Evolutionary conservation across 1,140 invertebrate species (phyloP), one percentile per base, ranked within the genome.

Genomic region (Drosophila nasuta): DNA sequence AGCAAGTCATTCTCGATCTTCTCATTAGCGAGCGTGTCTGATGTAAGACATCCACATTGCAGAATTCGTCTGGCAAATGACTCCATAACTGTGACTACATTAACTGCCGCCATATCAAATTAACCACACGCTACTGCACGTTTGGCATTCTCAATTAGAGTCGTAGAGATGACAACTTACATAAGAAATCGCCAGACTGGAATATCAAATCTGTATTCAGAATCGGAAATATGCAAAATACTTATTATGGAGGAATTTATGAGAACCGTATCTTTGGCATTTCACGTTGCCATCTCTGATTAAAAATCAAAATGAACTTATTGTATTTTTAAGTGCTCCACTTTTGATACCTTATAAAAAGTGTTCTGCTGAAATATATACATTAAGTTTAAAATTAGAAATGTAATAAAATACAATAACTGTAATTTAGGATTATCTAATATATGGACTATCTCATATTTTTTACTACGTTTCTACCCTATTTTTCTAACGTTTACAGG

Each of bases 91-190:
- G 17, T 41, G 45, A 60, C 33, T 33, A 49, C 33, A 49, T 51
- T 68, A 45, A 52, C 45, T 51, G 51, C 20, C 56, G 73, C 64
- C 62, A 69, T 49, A 52, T 73, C 63, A 62, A 77, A 79, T 75
- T 82, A 79, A 51, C 38, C 48, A 67, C 75, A 82, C 71, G 80
- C 70, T 54, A 82, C 45, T 70, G 69, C 28, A 38, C 7, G n/a
- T 28, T 43, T 38, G 33, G 30, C 46, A 56, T 66, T 66, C 49
- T 38, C 3, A 51, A 10, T 28, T 56, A 33, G 33, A 46, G 51
- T 49, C 48, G 67, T 41, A 33, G 41, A 46, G 51, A 71, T 56
- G 67, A 45, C 60, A 64, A 5, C 4, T 52, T 52, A 52, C 11
- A 30, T 33, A 52, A 52, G 28, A 30, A 52, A 33, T 5, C 51